Percentiles rank a stretch among this genome's conserved stretches.
Evolutionary conservation across 2,797 vertebrate genomes (phyloP).

Genomic region (Melanotaenia maccullochi): DNA sequence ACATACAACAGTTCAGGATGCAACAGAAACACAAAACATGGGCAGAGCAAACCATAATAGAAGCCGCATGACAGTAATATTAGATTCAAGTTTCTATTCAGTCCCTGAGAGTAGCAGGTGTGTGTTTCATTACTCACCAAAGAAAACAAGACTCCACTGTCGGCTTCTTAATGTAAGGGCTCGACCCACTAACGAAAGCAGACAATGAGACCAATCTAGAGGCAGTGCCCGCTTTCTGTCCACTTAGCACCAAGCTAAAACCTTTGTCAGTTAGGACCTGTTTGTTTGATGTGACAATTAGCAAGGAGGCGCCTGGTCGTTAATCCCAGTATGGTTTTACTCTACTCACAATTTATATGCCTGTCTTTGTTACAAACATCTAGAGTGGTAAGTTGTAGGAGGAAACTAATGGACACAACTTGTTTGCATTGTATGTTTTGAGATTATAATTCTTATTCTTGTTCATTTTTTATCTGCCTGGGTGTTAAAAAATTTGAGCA

Average conservation of each 20-base stretch:
- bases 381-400: neutral
- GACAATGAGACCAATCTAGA: constrained; percentile 79
- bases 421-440: constrained; percentile 5
- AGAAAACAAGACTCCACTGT: constrained; percentile 74
- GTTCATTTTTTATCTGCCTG: neutral
- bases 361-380: constrained; percentile 43
- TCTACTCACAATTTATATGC: constrained; percentile 42
- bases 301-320: constrained; percentile 66
- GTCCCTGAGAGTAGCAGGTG: constrained; percentile 83
- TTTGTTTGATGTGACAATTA: constrained; percentile 85
- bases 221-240: constrained; percentile 73
- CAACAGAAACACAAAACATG: constrained; percentile 63
- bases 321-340: constrained; percentile 65
- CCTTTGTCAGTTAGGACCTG: constrained; percentile 81
- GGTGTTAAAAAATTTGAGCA: neutral
- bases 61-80: constrained; percentile 72
- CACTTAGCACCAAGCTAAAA: constrained; percentile 75
- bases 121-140: constrained; percentile 78
- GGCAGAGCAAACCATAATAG: constrained; percentile 68
- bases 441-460: neutral
- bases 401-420: constrained; percentile 2
- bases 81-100: constrained; percentile 81
- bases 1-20: constrained; percentile 11
- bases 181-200: constrained; percentile 80
- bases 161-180: constrained; percentile 75